Evolutionary conservation across 2,888 invertebrate genomes (phyloP).

Genomic region (Phaedon cochleariae): DNA sequence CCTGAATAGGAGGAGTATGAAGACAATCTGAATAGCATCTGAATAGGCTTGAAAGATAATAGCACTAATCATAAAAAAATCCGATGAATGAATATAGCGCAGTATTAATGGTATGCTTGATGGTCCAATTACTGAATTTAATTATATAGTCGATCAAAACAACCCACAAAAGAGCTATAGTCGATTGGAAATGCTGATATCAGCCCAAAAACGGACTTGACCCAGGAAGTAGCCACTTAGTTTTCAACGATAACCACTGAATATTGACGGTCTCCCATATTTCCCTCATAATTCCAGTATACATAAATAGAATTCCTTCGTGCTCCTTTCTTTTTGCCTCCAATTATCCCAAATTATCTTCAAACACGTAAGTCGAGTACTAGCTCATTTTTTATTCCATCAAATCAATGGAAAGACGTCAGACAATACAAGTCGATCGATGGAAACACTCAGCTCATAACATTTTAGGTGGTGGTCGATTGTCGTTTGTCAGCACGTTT

Average conservation of each 20-base stretch:
- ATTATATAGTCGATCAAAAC: too few relatives aligned
- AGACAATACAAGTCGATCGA: neutral
- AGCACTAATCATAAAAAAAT: too few relatives aligned
- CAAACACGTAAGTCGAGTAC: conserved; percentile 1
- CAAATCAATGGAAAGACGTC: conserved; percentile 2
- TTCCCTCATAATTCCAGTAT: neutral
- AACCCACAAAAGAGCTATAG: too few relatives aligned
- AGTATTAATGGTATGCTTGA: too few relatives aligned
- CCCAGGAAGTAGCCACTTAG: neutral
- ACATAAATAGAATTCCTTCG: conserved; percentile 1
- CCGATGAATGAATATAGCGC: too few relatives aligned
- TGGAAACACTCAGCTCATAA: neutral
- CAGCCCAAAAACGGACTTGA: neutral
- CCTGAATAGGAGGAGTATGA: too few relatives aligned
- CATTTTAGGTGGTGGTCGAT: neutral
- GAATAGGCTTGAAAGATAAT: too few relatives aligned
- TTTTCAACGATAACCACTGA: neutral
- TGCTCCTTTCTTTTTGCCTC: neutral
- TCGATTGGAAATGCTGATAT: neutral
- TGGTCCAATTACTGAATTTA: too few relatives aligned
- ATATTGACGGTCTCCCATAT: neutral
- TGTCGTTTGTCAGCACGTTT: neutral
- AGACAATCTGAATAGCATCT: too few relatives aligned
- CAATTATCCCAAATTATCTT: neutral
- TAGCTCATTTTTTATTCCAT: neutral